Evolutionary conservation across 2,113 vertebrate species (phyloP).

Genomic region (Leucosticte australis): DNA sequence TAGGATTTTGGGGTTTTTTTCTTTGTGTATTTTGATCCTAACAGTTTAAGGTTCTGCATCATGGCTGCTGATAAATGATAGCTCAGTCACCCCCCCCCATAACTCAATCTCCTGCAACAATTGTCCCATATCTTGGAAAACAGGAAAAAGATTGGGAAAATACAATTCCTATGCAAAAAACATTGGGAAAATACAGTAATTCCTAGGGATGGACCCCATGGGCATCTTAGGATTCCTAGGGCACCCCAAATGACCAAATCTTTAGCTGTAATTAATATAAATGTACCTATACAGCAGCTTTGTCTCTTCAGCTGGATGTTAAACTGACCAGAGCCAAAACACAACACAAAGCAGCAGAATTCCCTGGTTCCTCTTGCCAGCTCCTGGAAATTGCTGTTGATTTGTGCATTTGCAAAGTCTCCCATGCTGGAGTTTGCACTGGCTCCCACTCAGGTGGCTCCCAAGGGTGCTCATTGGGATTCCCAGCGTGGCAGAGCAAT

Average conservation of each 20-base stretch:
- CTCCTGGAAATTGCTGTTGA: not conserved
- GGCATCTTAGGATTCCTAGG: too few species aligned
- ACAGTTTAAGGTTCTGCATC: not conserved
- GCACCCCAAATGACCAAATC: not conserved
- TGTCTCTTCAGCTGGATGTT: not conserved
- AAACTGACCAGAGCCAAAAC: not conserved
- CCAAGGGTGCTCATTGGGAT: not conserved
- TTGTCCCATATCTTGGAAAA: not conserved
- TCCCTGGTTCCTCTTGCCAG: not conserved
- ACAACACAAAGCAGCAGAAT: not conserved
- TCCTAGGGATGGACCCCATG: not conserved
- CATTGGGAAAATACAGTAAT: too few species aligned
- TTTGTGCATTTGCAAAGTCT: not conserved
- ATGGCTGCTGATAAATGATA: not conserved
- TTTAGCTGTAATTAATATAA: not conserved
- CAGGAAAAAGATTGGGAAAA: not conserved
- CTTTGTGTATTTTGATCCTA: not conserved
- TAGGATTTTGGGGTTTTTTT: not conserved
- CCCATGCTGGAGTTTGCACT: not conserved
- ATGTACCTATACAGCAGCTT: fast-evolving
- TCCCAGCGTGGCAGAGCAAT: not conserved
- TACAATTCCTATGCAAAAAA: too few species aligned
- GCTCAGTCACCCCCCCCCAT: not conserved
- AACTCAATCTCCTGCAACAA: not conserved
- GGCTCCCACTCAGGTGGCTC: not conserved